These are phyloP conservation scores for Automeris io DNA, from an alignment of 2,888 invertebrate genomes.

Conservation along the genomic window DNA sequence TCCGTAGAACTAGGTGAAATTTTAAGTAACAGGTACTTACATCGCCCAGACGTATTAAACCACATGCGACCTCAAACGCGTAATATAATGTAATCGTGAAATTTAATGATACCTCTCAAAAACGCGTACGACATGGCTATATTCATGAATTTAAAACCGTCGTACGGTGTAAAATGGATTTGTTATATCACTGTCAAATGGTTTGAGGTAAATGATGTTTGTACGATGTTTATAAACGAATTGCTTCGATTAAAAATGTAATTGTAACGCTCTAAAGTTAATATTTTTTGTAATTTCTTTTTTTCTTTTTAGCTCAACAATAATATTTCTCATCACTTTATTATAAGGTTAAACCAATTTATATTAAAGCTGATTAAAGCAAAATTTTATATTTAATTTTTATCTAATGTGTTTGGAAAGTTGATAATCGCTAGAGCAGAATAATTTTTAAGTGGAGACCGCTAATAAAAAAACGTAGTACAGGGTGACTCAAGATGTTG, in stretches of 20 bases:
- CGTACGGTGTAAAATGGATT: neutral
- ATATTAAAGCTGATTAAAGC: no score
- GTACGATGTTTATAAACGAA: neutral
- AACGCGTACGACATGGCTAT: neutral
- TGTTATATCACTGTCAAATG: neutral
- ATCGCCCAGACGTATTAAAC: neutral
- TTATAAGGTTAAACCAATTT: no score
- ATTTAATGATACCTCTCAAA: neutral
- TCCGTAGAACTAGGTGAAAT: neutral
- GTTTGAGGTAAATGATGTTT: neutral
- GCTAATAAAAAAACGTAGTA: no score
- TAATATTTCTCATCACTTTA: no score
- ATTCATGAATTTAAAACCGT: neutral
- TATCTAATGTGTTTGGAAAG: no score
- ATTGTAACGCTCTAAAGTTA: neutral
- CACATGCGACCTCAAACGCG: neutral
- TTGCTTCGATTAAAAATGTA: neutral
- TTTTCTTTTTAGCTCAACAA: no score
- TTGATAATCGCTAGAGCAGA: no score
- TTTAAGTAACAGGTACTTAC: neutral
- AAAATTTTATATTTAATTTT: no score
- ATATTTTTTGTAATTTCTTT: no score
- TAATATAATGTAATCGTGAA: conserved; percentile 1
- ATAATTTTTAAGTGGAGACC: no score
- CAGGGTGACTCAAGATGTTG: no score